Evolutionary conservation across 2,888 invertebrate genomes (phyloP).

Genomic region (Folsomia candida): DNA sequence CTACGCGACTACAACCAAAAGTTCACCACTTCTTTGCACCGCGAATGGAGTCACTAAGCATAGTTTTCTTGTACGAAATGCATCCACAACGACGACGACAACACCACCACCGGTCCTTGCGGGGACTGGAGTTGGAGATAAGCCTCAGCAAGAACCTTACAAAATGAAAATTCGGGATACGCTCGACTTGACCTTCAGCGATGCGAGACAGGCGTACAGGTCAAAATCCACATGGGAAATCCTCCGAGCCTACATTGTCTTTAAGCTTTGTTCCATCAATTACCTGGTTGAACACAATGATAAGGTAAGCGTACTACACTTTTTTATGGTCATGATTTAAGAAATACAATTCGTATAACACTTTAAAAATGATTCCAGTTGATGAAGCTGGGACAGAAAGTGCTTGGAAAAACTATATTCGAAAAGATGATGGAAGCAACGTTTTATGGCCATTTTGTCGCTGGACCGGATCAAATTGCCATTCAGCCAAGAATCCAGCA

Average conservation of each 20-base stretch:
- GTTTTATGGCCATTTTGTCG: conserved; percentile 99
- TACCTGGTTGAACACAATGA: conserved; percentile 88
- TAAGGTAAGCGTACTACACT: conserved; percentile 67
- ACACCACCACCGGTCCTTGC: not conserved
- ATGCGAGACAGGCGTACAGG: conserved; percentile 82
- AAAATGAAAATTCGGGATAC: conserved; percentile 60
- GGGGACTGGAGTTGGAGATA: not conserved
- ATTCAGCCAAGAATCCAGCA: conserved; percentile 81
- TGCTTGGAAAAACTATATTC: conserved; percentile 81
- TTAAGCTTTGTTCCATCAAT: conserved; percentile 82
- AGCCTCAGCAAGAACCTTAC: conserved; percentile 4
- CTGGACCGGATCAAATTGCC: conserved; percentile 86
- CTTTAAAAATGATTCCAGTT: conserved; percentile 62
- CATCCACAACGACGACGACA: not conserved
- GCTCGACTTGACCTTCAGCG: conserved; percentile 80
- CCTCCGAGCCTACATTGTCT: conserved; percentile 83
- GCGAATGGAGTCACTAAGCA: not conserved
- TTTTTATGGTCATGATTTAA: not conserved
- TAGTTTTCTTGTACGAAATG: too few species aligned
- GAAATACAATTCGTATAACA: not conserved
- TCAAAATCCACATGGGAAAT: conserved; percentile 93
- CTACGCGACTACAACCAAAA: not conserved
- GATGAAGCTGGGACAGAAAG: conserved; percentile 72
- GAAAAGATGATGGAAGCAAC: conserved; percentile 82
- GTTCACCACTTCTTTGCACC: not conserved